Base-by-base conservation (phyloP, 2,888 invertebrate species). In the Leptura quadrifasciata region DNA sequence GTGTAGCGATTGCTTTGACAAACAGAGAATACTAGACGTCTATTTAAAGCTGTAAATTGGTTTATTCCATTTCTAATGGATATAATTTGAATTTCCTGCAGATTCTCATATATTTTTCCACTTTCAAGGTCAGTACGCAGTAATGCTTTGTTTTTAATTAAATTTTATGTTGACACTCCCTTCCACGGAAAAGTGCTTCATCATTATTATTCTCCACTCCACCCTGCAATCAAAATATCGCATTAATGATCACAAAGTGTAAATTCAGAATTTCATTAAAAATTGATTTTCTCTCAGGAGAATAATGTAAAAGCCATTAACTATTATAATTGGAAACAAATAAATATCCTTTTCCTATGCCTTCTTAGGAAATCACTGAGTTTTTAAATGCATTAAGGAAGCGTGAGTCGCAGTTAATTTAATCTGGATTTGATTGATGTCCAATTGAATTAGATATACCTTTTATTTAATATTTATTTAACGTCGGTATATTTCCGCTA, bases 171-270 rank as follows among this genome's bases (percentile, higher is more conserved):
- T 24, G 47, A 52, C 24, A n/a, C 47, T n/a, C 21, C 64, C 64
- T 27, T 24, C 17, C 12, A 31, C 18, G 31, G 20, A 2, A 20
- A 69, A 69, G 21, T 20, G 35, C 39, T 20, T 8, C 20, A 15
- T 31, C 54, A 57, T 27, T 57, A 57, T 58, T 35, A 57, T 58
- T 57, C 35, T 39, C 35, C 55, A 17, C 35, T 39, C 35, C 55
- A 17, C 39, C 58, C 57, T 35, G 57, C 12, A 58, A 69, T 57
- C 57, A 69, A 69, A 69, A 39, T 58, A 69, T 69, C 69, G 10
- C 39, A 58, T 69, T 69, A 69, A 69, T 57, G 69, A 58, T 69
- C 35, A 39, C 52, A 58, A 68, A 68, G 57, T 54, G 69, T 39
- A 58, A 39, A 69, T 69, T 58, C 39, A 35, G 31, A 58, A 58